Evolutionary conservation across 2,113 vertebrate genomes (phyloP), one percentile per base, ranked within the genome.

Genomic region (Chionomys nivalis): DNA sequence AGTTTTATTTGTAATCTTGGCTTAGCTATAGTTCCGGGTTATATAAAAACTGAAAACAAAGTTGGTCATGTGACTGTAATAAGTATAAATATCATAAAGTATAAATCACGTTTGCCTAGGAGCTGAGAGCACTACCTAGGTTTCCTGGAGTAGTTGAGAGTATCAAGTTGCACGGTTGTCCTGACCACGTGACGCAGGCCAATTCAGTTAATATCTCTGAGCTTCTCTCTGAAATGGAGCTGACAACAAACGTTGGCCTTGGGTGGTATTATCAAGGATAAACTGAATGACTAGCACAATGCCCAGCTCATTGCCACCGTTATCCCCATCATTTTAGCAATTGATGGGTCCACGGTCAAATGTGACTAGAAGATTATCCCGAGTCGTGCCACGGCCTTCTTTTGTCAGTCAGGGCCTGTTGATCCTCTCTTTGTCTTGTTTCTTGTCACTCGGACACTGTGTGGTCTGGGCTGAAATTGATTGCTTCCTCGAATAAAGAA

Each of bases 401-500:
- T 87, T 93, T n/a, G 58, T 88, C 33, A 75, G n/a, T 5, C 5
- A 49, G 11, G 8, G 52, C 87, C 68, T 93, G 52, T 24, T n/a
- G 36, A 36, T 68, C 68, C 49, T 87, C 33, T 77, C 90, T 94
- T 76, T 68, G 36, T 90, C 72, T 77, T 77, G 16, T 63, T 61
- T 16, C 26, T 90, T 95, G 96, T 49, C 77, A 79, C 61, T 79
- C 55, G 81, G 49, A 87, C 8, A 68, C 44, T 28, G 3, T 85
- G n/a, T 92, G 21, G 28, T 90, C 24, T 44, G 63, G 65, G 28
- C 5, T 93, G 17, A n/a, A 88, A 89, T 42, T 90, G 49, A 61
- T 90, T 93, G n/a, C 76, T 89, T 94, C 65, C 66, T 94, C 77
- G 65, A 94, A 73, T 86, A 44, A 94, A 95, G 86, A 70, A 94